Conservation (phyloP, 2,113 vertebrate species). For the Amblyornis subalaris region DNA sequence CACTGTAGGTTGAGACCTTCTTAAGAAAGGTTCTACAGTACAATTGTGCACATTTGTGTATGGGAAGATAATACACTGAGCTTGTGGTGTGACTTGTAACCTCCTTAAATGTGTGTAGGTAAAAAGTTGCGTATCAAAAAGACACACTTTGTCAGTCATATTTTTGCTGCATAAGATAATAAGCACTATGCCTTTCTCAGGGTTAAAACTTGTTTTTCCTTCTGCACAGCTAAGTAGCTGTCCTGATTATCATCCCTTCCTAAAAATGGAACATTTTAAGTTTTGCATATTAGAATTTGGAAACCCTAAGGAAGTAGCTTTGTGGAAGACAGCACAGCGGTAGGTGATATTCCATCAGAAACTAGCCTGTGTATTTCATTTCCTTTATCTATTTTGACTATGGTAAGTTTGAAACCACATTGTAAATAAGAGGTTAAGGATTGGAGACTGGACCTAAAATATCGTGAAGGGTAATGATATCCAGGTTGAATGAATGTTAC, state of each 20-base stretch:
- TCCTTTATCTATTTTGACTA: background rate
- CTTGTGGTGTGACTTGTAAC: background rate
- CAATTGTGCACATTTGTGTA: background rate
- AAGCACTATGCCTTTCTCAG: background rate
- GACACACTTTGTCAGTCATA: background rate
- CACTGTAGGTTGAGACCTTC: background rate
- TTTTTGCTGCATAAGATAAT: background rate
- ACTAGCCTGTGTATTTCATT: background rate
- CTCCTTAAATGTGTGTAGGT: background rate
- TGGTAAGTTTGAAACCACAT: background rate
- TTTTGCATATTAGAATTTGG: background rate
- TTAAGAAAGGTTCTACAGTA: fast-evolving
- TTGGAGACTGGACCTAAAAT: background rate
- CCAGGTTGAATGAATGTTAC: background rate
- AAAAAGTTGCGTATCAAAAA: background rate
- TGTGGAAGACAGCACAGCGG: background rate
- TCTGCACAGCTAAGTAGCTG: background rate
- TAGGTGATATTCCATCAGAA: background rate
- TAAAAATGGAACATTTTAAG: background rate
- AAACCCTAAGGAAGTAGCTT: background rate
- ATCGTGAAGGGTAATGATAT: background rate
- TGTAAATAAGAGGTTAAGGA: background rate
- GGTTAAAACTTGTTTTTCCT: background rate
- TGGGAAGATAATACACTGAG: background rate
- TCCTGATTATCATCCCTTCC: background rate